phyloP scores from a whole-genome alignment of 2,888 invertebrate species.

The Amitus sp. region DNA sequence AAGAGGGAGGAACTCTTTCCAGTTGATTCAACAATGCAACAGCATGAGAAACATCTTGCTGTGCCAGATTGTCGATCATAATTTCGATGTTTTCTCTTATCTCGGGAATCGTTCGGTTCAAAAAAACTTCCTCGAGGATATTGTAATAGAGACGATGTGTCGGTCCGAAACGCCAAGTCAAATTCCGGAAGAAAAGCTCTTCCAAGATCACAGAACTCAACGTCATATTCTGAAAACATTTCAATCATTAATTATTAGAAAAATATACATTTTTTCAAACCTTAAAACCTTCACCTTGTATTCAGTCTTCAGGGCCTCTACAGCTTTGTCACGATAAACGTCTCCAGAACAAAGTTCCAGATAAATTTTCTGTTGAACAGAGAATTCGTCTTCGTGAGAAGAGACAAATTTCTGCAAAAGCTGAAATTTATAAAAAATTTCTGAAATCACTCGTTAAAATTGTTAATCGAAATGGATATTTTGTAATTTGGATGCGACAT shows the following conservation, averaged over 20 bases:
- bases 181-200: slow-evolving; percentile 57
- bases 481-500: no score
- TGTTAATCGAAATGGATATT: no score
- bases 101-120: slow-evolving; percentile 52
- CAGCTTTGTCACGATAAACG: slow-evolving; percentile 50
- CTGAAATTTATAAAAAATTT: slow-evolving; percentile 38
- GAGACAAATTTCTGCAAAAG: slow-evolving; percentile 50
- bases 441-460: no score
- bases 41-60: slow-evolving; percentile 56
- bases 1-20: slow-evolving; percentile 54
- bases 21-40: slow-evolving; percentile 57
- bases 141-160: slow-evolving; percentile 54
- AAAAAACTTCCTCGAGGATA: slow-evolving; percentile 56
- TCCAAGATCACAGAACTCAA: slow-evolving; percentile 47
- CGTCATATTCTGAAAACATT: background rate
- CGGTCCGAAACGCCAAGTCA: slow-evolving; percentile 55
- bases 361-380: slow-evolving; percentile 50
- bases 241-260: no score
- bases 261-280: no score
- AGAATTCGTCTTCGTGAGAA: slow-evolving; percentile 39
- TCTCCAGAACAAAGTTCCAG: slow-evolving; percentile 51
- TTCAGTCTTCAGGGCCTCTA: slow-evolving; percentile 50
- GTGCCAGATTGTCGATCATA: slow-evolving; percentile 51
- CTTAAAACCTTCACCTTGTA: slow-evolving; percentile 49
- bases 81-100: slow-evolving; percentile 50